These are phyloP conservation scores for Malaclemys terrapin DNA, from an alignment of 2,113 vertebrate genomes.

Conservation along the genomic window DNA sequence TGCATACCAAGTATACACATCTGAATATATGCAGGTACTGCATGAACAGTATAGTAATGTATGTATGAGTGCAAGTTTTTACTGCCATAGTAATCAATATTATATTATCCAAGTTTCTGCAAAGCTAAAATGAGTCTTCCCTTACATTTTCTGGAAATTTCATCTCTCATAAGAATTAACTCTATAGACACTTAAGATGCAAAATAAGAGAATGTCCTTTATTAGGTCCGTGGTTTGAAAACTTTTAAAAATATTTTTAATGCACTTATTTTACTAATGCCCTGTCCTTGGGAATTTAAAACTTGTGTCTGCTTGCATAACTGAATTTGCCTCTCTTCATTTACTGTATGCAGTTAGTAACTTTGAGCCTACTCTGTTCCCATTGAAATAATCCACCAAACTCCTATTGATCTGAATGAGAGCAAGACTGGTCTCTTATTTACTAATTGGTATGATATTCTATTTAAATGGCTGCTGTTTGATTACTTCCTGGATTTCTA, in stretches of 20 bases:
- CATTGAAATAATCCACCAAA: slow-evolving; percentile 31
- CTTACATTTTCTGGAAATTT: background rate
- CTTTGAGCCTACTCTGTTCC: slow-evolving; percentile 9
- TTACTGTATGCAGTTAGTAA: slow-evolving; percentile 40
- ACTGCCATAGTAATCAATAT: background rate
- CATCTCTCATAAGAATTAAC: slow-evolving; percentile 41
- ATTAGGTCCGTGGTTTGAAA: slow-evolving; percentile 39
- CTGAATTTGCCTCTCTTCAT: background rate
- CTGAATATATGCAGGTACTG: background rate
- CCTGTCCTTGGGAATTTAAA: slow-evolving; percentile 50
- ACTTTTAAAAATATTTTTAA: slow-evolving; percentile 36
- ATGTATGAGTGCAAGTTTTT: slow-evolving; percentile 24
- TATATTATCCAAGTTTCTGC: slow-evolving; percentile 9
- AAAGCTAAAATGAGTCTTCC: slow-evolving; percentile 31
- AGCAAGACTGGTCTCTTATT: slow-evolving; percentile 5
- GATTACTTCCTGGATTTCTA: slow-evolving; percentile 2
- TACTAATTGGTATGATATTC: background rate
- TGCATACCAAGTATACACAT: background rate
- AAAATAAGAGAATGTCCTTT: background rate
- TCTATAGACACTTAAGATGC: background rate
- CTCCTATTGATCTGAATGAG: slow-evolving; percentile 1
- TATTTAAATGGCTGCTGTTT: slow-evolving; percentile 3
- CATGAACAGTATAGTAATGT: background rate
- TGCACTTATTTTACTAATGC: slow-evolving; percentile 46
- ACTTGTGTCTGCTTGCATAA: slow-evolving; percentile 18